Base-by-base conservation (phyloP, 2,113 vertebrate species). In the Spea bombifrons region DNA sequence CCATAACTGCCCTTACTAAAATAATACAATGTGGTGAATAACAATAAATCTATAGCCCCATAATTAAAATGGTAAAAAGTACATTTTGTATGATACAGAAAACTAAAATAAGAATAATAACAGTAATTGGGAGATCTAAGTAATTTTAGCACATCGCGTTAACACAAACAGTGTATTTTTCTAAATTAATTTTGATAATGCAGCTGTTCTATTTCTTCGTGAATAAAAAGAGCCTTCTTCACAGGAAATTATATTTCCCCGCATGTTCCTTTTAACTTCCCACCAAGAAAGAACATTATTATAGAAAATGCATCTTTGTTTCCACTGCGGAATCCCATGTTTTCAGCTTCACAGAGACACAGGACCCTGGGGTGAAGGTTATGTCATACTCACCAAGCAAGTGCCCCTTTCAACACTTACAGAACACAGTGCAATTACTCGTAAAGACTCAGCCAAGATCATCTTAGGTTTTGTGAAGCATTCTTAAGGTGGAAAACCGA, bases 291-390 rank as follows among this genome's bases (percentile, higher is more conserved):
- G 10, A 67, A 67, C 44, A 5, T 44, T 45, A 7, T 45, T 45
- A 46, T 10, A 8, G 12, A 53, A 71, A 16, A 71, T 53, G n/a
- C 5, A 12, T 71, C n/a, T 71, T 71, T 53, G 16, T 53, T 71
- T 52, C 49, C 50, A 43, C 9, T 71, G 4, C 16, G 49, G 49
- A 16, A 49, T 48, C 47, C n/a, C 75, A 5, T 45, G 57, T 81
- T 67, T 84, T 83, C 83, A 80, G 86, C 85, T 74, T 75, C 64
- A 81, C 65, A 71, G 43, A 66, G 49, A 80, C 85, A 75, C 84
- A 30, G 76, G 78, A 84, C 85, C 87, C 86, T 85, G 86, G 90
- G 88, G 90, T 88, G 88, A 90, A 91, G 90, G 89, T 89, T 85
- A 88, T 75, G 84, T 83, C 77, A 83, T 67, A 67, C 86, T 86